Base-by-base conservation (phyloP, 2,888 invertebrate genomes). In the Phrixothrix hirtus region DNA sequence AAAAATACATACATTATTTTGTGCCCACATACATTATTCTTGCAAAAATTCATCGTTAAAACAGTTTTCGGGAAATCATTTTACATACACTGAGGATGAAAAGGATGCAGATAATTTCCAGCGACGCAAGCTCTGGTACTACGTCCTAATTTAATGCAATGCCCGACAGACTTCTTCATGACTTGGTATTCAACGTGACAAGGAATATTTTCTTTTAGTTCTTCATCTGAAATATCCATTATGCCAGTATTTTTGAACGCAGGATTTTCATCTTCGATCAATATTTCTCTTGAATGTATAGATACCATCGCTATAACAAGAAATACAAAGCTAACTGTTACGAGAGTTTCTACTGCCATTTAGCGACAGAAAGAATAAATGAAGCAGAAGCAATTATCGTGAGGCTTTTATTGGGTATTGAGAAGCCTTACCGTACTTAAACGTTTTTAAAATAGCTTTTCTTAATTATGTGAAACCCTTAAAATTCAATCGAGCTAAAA, bases 71-170 rank as follows among this genome's bases (percentile, higher is more conserved):
- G 11, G 6, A 31, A 7, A 10, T 10, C n/a, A n/a, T n/a, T n/a
- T 71, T 69, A 77, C 59, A 76, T 67, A 53, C 77, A 77, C 27
- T 76, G 74, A 0, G 75, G 74, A 59, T 77, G 76, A 46, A 76
- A 72, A 7, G 75, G 74, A 57, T 77, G 72, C 45, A 77, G 60
- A 61, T 76, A 76, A 48, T 74, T 73, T 29, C 74, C 77, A 16
- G 77, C 72, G 13, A 75, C 74, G 57, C 78, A 78, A 12, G 74
- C 77, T 25, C 65, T 67, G 2, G 73, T 61, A 17, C 64, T 70
- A 37, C 67, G 65, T 7, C 77, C 74, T 21, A 78, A 57, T 61
- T 73, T 74, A 44, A 73, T 62, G 54, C 78, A 78, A 12, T 68
- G 72, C 17, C 78, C 77, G 16, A 68, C 63, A 15, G 72, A 70